Percentiles rank a stretch among this genome's conserved stretches.
phyloP scores from a whole-genome alignment of 2,888 invertebrate species.

The Galerucella calmariensis region DNA sequence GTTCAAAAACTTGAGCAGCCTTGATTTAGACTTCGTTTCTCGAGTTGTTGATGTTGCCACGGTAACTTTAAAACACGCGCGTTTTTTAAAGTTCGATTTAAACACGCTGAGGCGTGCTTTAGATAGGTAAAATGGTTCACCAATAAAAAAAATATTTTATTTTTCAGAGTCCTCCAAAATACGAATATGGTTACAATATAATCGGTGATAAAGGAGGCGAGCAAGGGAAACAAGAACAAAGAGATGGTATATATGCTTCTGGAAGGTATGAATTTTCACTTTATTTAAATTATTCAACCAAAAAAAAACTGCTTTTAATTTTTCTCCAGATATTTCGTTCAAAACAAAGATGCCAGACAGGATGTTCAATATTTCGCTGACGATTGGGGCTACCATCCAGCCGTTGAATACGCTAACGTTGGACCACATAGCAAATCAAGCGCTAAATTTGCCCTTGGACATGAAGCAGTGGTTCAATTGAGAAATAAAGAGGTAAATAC shows the following conservation, averaged over 20 bases:
- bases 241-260: conserved; percentile 64
- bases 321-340: conserved; percentile 59
- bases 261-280: conserved; percentile 58
- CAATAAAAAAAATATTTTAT: too few relatives aligned
- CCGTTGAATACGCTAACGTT: conserved; percentile 69
- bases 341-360: conserved; percentile 62
- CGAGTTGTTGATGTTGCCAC: too few relatives aligned
- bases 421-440: conserved; percentile 67
- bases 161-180: conserved; percentile 66
- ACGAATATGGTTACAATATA: conserved; percentile 67
- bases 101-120: too few relatives aligned
- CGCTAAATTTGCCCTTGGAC: conserved; percentile 69
- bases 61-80: too few relatives aligned
- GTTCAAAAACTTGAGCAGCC: too few relatives aligned
- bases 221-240: conserved; percentile 65
- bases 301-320: not conserved
- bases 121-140: too few relatives aligned
- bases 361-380: conserved; percentile 73
- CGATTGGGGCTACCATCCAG: conserved; percentile 74
- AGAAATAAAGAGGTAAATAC: conserved; percentile 53
- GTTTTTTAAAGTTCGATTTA: too few relatives aligned
- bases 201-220: conserved; percentile 61
- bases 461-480: conserved; percentile 68
- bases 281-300: not conserved
- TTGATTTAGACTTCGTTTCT: too few relatives aligned